Percentiles rank a stretch among this genome's conserved stretches.
Evolutionary conservation across 2,888 invertebrate genomes (phyloP).

Genomic region (Aporophyla nigra): DNA sequence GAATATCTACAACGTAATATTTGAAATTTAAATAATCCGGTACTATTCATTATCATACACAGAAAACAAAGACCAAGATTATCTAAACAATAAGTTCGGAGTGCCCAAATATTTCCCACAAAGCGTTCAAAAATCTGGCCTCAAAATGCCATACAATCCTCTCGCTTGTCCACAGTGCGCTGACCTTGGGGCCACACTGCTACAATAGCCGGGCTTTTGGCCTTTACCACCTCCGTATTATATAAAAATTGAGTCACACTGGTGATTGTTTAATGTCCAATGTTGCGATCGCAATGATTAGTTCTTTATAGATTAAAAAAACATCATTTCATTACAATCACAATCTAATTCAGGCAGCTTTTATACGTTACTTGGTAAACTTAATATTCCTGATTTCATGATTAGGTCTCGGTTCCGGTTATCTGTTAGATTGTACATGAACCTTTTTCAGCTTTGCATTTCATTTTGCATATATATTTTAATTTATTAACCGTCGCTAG

Average conservation of each 20-base stretch:
- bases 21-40: conserved; percentile 21
- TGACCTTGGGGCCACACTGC: conserved; percentile 86
- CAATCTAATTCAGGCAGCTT: conserved; percentile 25
- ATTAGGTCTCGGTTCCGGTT: background rate
- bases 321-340: conserved; percentile 28
- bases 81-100: conserved; percentile 43
- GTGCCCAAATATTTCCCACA: conserved; percentile 70
- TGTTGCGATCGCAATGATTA: conserved; percentile 59
- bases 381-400: conserved; percentile 3
- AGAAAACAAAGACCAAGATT: conserved; percentile 49
- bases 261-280: conserved; percentile 56
- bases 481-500: background rate
- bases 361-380: conserved; percentile 9
- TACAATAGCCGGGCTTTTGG: conserved; percentile 79
- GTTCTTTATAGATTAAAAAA: conserved; percentile 45
- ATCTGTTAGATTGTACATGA: background rate
- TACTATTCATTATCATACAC: conserved; percentile 24
- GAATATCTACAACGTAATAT: conserved; percentile 1
- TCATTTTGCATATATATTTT: background rate
- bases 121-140: conserved; percentile 77
- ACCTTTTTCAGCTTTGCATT: background rate
- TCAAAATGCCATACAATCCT: conserved; percentile 78
- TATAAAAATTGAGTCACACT: conserved; percentile 69
- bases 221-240: conserved; percentile 68
- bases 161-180: conserved; percentile 77